Evolutionary conservation across 2,888 invertebrate species (phyloP), one percentile per base, ranked within the genome.

Genomic region (Apotomis capreana): DNA sequence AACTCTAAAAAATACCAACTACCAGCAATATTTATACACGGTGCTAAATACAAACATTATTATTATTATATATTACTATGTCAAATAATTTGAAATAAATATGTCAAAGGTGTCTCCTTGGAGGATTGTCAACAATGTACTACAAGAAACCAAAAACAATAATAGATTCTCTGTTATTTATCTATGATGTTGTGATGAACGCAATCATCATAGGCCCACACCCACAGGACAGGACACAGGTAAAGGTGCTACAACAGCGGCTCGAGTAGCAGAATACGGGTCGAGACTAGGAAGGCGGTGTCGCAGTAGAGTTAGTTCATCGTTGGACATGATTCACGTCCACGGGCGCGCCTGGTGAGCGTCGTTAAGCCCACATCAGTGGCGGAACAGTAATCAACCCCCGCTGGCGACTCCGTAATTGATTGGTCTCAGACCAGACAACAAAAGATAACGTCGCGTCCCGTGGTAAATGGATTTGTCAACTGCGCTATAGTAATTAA

Each of bases 391-490:
- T 89, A 90, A 90, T 91, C 89, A 90, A 88, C 86, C 85, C 82
- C 84, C 80, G 80, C 82, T 83, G 85, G 84, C 82, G 85, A 83
- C 84, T 85, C 79, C 78, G 87, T 89, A 91, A 90, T 90, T 91
- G 92, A 92, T 92, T 90, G 89, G 89, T 89, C 88, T 85, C 87
- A 85, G 88, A 82, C 84, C 85, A 89, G 90, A 90, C 90, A 86
- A 89, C 90, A 89, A 88, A 88, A 91, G 91, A 92, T 91, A 91
- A 88, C 85, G 85, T 84, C 79, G 82, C 75, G 81, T 83, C 80
- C 83, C 81, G 83, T 83, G 83, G 85, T 89, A 88, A 91, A 89
- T 88, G 88, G 88, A 91, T 91, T 91, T 92, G 89, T 92, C 92
- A 92, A 90, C 90, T 85, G 86, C 78, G 86, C 81, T 76, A 82